Percentiles rank a stretch among this genome's conserved stretches.
Evolutionary conservation across 2,797 vertebrate genomes (phyloP).

Genomic region (Sebastiscus tertius): DNA sequence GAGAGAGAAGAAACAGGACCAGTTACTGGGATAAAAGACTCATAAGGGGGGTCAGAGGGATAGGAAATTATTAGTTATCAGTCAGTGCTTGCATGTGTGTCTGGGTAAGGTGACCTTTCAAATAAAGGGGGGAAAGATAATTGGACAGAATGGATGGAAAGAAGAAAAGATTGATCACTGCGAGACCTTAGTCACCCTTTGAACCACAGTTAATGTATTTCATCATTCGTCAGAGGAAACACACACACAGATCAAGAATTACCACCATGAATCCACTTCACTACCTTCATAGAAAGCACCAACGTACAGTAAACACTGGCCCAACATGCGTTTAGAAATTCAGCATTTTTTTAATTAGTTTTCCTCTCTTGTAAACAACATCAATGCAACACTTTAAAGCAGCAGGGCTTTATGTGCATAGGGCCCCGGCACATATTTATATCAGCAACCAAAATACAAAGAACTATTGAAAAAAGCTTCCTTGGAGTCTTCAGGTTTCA

Average conservation of each 20-base stretch:
- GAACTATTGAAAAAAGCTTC: background rate
- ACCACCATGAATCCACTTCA: background rate
- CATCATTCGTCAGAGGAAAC: background rate
- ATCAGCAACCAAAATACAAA: slow-evolving; percentile 12
- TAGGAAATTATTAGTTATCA: background rate
- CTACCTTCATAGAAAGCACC: background rate
- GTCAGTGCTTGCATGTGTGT: background rate
- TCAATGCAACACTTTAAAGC: background rate
- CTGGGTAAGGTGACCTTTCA: slow-evolving; percentile 11
- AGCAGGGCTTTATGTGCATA: background rate
- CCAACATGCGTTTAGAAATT: background rate
- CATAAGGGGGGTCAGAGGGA: background rate
- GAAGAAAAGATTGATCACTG: background rate
- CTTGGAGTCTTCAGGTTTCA: background rate
- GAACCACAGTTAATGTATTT: slow-evolving; percentile 2
- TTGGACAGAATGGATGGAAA: slow-evolving; percentile 25
- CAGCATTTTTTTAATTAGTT: background rate
- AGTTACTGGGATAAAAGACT: background rate
- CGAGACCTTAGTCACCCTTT: slow-evolving; percentile 27
- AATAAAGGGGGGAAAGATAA: background rate
- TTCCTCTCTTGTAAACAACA: background rate
- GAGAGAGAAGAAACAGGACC: slow-evolving; percentile 40
- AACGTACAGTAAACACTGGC: background rate
- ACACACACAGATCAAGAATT: background rate
- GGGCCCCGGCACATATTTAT: background rate